A percentile compares a stretch with the other conserved stretches of the same genome.
phyloP scores from a whole-genome alignment of 2,113 vertebrate genomes.

The Coracopsis vasa region DNA sequence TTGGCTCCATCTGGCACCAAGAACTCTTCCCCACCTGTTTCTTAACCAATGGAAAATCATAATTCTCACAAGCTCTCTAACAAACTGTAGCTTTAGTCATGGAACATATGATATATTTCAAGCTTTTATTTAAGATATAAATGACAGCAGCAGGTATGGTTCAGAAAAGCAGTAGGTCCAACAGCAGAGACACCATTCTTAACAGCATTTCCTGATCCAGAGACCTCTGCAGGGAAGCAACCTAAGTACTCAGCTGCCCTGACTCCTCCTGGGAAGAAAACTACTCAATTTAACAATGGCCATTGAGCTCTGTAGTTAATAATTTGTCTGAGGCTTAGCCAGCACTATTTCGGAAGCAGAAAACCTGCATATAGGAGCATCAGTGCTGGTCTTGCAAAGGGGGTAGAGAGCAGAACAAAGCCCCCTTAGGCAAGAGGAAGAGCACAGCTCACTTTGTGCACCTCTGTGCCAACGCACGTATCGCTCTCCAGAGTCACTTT shows the following conservation, averaged over 20 bases:
- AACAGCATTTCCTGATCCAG: background rate
- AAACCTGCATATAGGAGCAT: background rate
- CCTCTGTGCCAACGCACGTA: fast-evolving
- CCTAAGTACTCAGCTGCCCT: background rate
- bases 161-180: background rate
- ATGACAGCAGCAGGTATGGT: background rate
- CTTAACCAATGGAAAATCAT: fast-evolving
- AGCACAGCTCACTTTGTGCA: fast-evolving
- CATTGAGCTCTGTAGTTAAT: background rate
- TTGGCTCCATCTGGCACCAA: background rate
- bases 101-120: background rate
- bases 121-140: background rate
- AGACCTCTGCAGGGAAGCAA: background rate
- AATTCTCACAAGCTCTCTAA: background rate
- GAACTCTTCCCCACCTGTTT: background rate
- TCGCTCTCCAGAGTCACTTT: fast-evolving
- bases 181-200: background rate
- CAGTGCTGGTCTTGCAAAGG: fast-evolving
- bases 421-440: fast-evolving
- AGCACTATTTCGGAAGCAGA: background rate
- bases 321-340: background rate
- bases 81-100: background rate
- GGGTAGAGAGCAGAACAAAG: background rate
- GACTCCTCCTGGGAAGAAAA: background rate
- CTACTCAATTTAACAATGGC: background rate